Base-by-base conservation (phyloP, 2,113 vertebrate genomes). In the Tragelaphus buxtoni region DNA sequence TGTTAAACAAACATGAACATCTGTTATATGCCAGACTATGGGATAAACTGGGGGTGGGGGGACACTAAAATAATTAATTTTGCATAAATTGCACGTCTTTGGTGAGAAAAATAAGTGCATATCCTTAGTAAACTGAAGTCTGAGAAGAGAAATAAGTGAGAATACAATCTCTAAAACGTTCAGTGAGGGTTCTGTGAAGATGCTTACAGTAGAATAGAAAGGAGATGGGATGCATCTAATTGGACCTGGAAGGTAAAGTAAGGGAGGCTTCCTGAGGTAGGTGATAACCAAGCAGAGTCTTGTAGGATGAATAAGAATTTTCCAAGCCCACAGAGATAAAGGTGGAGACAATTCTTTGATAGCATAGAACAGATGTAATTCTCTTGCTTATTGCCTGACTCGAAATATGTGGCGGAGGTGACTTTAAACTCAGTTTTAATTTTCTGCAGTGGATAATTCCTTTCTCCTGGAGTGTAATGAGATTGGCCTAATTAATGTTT, bases 401-500 rank as follows among this genome's bases (percentile, higher is more conserved):
- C 69, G 83, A 83, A 91, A 20, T 49, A 3, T 69, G 39, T 65
- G 39, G 35, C 16, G 53, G 42, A 95, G 24, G 7, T n/a, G 7
- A 42, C 45, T 79, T 86, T 89, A 79, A 92, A 86, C 2, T 88
- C 42, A 28, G 16, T 91, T 96, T 86, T 76, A 42, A 12, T 95
- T 89, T 93, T 95, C 76, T 92, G 14, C 3, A 32, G 17, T 96
- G 39, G 39, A 63, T 96, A 58, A 93, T 63, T 92, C 53, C 58
- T 72, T 94, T 60, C 83, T 88, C 58, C 61, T 80, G 16, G 17
- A 94, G 81, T 63, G 28, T 35, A 63, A n/a, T 55, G 88, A 91
- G 45, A 17, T 69, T 92, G 53, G 76, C 56, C 97, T 95, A 81
- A 94, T 96, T 92, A 85, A 60, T n/a, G 51, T 96, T 91, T 90